Percentiles rank a stretch among this genome's conserved stretches.
phyloP scores from a whole-genome alignment of 2,797 vertebrate species.

The Anniella stebbinsi region DNA sequence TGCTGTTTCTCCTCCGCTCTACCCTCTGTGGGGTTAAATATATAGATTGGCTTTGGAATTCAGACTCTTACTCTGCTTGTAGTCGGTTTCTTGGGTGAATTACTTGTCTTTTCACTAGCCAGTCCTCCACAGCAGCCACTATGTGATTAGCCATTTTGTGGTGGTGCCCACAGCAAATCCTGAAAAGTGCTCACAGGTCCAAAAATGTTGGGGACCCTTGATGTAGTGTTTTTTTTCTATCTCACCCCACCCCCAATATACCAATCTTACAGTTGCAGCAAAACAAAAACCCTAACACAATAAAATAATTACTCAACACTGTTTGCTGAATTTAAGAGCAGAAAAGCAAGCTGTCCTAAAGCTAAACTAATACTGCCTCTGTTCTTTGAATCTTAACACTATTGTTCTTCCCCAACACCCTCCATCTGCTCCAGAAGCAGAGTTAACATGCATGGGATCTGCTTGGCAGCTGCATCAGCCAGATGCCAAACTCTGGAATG shows the following conservation, averaged over 20 bases:
- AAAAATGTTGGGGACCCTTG: no score
- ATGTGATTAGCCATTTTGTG: no score
- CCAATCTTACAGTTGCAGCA: conserved; percentile 5
- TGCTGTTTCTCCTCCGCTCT: no score
- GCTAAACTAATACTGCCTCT: neutral
- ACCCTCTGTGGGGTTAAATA: no score
- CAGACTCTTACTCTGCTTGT: no score
- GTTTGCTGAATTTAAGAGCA: neutral
- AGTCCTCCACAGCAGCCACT: no score
- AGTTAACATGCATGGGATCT: neutral
- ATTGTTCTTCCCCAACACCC: neutral
- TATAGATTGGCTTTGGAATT: no score
- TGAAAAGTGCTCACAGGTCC: no score
- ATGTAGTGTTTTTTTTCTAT: no score
- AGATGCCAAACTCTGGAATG: neutral
- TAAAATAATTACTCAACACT: neutral
- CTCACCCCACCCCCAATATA: neutral
- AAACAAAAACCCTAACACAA: conserved; percentile 3
- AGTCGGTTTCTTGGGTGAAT: no score
- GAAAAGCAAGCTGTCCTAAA: conserved; percentile 5
- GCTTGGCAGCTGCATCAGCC: conserved; percentile 35
- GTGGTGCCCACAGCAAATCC: no score
- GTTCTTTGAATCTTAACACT: fast-evolving
- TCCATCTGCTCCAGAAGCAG: conserved; percentile 17
- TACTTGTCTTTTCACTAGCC: no score